Conservation (phyloP, 2,888 invertebrate genomes). For the Patella caerulea region DNA sequence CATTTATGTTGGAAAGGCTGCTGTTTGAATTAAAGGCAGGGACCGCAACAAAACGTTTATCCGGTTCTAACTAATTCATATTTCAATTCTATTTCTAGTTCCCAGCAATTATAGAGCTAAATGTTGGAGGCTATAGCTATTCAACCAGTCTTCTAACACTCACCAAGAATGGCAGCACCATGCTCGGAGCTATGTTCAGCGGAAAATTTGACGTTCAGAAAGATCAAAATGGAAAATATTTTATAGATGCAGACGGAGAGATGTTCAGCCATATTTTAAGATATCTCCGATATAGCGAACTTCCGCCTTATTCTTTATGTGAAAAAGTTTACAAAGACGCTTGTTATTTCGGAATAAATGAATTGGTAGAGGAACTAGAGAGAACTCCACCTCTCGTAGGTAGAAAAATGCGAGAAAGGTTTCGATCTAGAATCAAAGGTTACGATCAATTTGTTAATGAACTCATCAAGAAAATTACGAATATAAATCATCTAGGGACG, state of each 20-base stretch:
- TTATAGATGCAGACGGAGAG: conserved; percentile 65
- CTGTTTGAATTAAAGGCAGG: too few species aligned
- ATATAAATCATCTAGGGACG: not conserved
- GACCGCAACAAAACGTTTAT: too few species aligned
- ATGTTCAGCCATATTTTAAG: conserved; percentile 62
- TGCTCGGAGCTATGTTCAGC: conserved; percentile 68
- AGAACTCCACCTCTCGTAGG: conserved; percentile 51
- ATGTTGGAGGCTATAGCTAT: conserved; percentile 65
- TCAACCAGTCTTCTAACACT: conserved; percentile 62
- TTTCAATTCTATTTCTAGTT: conserved; percentile 43
- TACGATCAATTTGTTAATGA: conserved; percentile 45
- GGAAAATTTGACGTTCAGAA: conserved; percentile 56
- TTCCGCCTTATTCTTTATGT: conserved; percentile 53
- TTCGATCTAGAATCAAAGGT: conserved; percentile 45
- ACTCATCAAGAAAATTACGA: conserved; percentile 29
- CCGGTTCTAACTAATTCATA: not conserved
- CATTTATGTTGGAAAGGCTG: too few species aligned
- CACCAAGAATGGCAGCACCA: conserved; percentile 56
- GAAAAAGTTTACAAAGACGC: conserved; percentile 61
- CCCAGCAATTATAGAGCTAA: conserved; percentile 60
- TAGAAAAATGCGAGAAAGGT: conserved; percentile 49
- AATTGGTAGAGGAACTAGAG: conserved; percentile 54
- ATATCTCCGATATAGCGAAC: conserved; percentile 58
- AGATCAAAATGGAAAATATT: conserved; percentile 63
- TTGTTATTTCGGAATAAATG: conserved; percentile 59